Percentiles rank a stretch among this genome's conserved stretches.
These are phyloP conservation scores for Pogonus chalceus DNA, from an alignment of 1,140 invertebrate genomes.

Conservation along the genomic window DNA sequence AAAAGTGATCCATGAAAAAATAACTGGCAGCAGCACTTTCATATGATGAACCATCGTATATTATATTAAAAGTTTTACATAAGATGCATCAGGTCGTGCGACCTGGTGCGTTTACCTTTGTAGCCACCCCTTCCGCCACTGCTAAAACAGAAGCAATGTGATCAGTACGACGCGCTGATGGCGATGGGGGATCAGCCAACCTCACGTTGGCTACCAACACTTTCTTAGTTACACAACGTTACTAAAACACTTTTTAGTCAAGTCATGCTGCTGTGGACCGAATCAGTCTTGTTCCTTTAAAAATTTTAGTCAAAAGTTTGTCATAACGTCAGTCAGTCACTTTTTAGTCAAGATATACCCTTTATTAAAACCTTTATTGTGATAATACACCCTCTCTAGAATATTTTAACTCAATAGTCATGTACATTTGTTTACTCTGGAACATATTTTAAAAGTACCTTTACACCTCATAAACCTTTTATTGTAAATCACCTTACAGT, in stretches of 20 bases:
- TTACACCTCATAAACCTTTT: too few relatives aligned
- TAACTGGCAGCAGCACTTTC: background rate
- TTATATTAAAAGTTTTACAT: slow-evolving; percentile 57
- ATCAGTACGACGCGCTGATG: slow-evolving; percentile 56
- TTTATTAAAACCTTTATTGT: background rate
- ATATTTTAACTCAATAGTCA: too few relatives aligned
- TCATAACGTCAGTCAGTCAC: slow-evolving; percentile 3
- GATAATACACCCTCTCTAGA: too few relatives aligned
- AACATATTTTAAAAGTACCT: too few relatives aligned
- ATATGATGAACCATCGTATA: slow-evolving; percentile 19
- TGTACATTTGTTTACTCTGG: too few relatives aligned
- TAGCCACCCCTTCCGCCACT: slow-evolving; percentile 75
- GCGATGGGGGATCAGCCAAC: slow-evolving; percentile 49
- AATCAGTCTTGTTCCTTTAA: slow-evolving; percentile 32
- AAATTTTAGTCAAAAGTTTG: slow-evolving; percentile 28
- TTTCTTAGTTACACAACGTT: slow-evolving; percentile 32
- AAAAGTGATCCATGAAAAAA: too few relatives aligned
- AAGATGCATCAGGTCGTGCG: slow-evolving; percentile 53
- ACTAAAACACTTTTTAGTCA: slow-evolving; percentile 27
- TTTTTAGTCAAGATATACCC: background rate
- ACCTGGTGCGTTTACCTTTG: slow-evolving; percentile 74
- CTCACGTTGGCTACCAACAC: slow-evolving; percentile 40
- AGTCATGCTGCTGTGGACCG: slow-evolving; percentile 37
- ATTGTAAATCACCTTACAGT: too few relatives aligned
- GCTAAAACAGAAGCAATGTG: slow-evolving; percentile 73